These are phyloP conservation scores for Malacoctenus gilli DNA, from an alignment of 2,797 vertebrate species.

Conservation along the genomic window DNA sequence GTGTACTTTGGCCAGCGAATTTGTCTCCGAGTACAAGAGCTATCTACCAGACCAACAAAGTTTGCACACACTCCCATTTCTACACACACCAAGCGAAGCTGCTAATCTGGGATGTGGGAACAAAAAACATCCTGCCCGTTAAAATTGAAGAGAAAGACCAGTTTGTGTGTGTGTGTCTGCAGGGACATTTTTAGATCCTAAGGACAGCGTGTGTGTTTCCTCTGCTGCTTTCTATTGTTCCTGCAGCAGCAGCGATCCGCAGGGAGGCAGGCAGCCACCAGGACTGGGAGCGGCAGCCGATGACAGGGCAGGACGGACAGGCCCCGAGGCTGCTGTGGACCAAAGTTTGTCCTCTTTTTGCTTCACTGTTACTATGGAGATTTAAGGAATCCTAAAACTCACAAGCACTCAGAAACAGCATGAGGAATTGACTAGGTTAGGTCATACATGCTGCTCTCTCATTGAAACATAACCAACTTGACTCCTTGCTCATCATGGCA, in stretches of 20 bases:
- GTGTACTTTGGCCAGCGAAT: slow-evolving; percentile 4
- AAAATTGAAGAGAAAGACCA: slow-evolving; percentile 24
- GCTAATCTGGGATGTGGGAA: slow-evolving; percentile 43
- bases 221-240: slow-evolving; percentile 79
- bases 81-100: slow-evolving; percentile 9
- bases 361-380: slow-evolving; percentile 20
- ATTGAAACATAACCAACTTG: slow-evolving; percentile 5
- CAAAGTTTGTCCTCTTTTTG: slow-evolving; percentile 32
- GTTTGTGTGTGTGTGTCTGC: slow-evolving; percentile 46
- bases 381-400: slow-evolving; percentile 10
- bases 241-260: slow-evolving; percentile 64
- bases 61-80: slow-evolving; percentile 1
- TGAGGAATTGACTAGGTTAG: too few relatives aligned
- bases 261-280: slow-evolving; percentile 38
- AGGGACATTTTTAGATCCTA: slow-evolving; percentile 83
- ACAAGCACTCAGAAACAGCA: background rate
- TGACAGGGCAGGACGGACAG: too few relatives aligned
- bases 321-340: slow-evolving; percentile 22
- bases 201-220: slow-evolving; percentile 81
- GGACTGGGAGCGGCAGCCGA: slow-evolving; percentile 19
- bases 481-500: slow-evolving; percentile 1
- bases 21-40: background rate
- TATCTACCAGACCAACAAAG: slow-evolving; percentile 6
- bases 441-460: background rate
- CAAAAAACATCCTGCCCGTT: slow-evolving; percentile 59